Conservation (phyloP, 2,888 invertebrate species). For the Diploptera punctata region DNA sequence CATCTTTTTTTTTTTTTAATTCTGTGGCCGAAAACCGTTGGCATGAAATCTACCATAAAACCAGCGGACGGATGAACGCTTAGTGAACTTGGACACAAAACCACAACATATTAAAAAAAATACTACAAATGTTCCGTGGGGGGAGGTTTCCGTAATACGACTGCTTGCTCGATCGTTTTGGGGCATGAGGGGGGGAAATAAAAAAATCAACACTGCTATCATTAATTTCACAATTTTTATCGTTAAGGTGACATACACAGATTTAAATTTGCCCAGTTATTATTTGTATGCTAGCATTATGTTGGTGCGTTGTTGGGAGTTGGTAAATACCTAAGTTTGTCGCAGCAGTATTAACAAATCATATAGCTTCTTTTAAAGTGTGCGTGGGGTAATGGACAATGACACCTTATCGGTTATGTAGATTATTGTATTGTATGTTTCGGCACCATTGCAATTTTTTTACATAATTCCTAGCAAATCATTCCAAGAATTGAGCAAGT, state of each 20-base stretch:
- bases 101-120: conserved; percentile 21
- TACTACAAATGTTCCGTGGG: conserved; percentile 28
- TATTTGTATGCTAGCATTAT: conserved; percentile 12
- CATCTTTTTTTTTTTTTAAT: conserved; percentile 40
- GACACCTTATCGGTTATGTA: conserved; percentile 9
- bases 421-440: conserved; percentile 16
- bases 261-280: conserved; percentile 18
- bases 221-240: conserved; percentile 31
- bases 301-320: conserved; percentile 16
- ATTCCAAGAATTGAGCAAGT: conserved; percentile 34
- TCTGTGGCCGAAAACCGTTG: conserved; percentile 36
- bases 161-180: conserved; percentile 24
- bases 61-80: conserved; percentile 31
- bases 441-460: conserved; percentile 19
- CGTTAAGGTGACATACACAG: conserved; percentile 15
- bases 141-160: conserved; percentile 20
- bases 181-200: conserved; percentile 23
- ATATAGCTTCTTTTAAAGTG: conserved; percentile 12
- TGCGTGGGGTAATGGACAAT: conserved; percentile 5
- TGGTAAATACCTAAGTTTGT: conserved; percentile 1
- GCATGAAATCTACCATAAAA: conserved; percentile 19
- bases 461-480: conserved; percentile 38
- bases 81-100: conserved; percentile 40
- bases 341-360: conserved; percentile 23
- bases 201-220: conserved; percentile 22